Percentiles rank a stretch among this genome's conserved stretches.
phyloP scores from a whole-genome alignment of 1,140 invertebrate species.

The Scylla paramamosain region DNA sequence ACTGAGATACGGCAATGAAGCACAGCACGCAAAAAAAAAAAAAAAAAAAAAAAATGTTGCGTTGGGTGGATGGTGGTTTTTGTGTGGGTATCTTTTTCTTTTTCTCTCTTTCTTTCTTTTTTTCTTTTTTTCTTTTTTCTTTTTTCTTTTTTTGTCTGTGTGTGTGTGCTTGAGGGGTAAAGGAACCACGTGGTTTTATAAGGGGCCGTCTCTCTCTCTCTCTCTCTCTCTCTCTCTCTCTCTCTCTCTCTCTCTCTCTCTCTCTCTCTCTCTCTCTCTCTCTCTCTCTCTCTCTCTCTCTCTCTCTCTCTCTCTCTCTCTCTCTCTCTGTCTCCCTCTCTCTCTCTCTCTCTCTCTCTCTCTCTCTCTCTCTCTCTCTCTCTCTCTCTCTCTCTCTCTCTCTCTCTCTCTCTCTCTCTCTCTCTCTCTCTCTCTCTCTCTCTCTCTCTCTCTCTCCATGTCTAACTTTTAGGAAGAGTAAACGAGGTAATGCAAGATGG shows the following conservation, averaged over 20 bases:
- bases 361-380: constrained; percentile 15
- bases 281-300: background rate
- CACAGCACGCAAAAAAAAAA: too few species aligned
- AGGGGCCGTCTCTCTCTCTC: background rate
- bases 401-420: constrained; percentile 10
- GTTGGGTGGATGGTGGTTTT: too few species aligned
- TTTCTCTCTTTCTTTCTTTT: too few species aligned
- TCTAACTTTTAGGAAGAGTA: too few species aligned
- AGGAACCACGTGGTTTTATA: background rate
- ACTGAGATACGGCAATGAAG: too few species aligned
- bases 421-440: background rate
- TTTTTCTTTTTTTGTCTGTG: too few species aligned
- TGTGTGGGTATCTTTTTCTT: too few species aligned
- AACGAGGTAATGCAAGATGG: too few species aligned
- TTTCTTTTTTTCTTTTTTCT: too few species aligned
- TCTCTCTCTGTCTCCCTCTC: background rate
- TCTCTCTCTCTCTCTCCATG: background rate
- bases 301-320: background rate
- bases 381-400: background rate
- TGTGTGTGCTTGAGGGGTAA: too few species aligned
- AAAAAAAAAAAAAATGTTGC: too few species aligned
- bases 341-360: background rate
- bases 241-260: background rate
- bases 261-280: background rate
- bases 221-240: background rate